Evolutionary conservation across 1,140 invertebrate genomes (phyloP).

Genomic region (Drosophila repleta): DNA sequence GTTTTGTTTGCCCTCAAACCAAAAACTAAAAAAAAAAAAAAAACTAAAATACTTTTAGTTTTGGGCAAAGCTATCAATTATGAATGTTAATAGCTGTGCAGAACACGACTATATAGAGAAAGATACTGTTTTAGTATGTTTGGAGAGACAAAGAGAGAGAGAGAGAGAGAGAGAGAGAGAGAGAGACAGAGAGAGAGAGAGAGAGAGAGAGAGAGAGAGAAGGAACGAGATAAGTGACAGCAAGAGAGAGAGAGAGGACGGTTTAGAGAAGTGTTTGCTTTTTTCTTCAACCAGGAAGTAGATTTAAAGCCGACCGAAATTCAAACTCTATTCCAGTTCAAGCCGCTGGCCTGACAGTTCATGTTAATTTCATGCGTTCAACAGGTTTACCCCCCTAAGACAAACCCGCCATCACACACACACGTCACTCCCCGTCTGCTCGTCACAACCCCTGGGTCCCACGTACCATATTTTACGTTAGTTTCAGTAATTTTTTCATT

Average conservation of each 20-base stretch:
- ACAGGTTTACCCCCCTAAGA: slow-evolving; percentile 55
- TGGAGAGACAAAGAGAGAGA: slow-evolving; percentile 9
- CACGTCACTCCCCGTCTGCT: neutral
- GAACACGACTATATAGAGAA: neutral
- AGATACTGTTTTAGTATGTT: too few relatives aligned
- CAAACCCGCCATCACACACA: neutral
- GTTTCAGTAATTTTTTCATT: slow-evolving; percentile 75
- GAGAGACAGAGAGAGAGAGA: neutral
- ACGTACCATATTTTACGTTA: slow-evolving; percentile 69
- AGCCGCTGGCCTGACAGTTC: slow-evolving; percentile 29
- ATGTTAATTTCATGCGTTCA: slow-evolving; percentile 78
- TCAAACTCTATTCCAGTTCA: slow-evolving; percentile 46
- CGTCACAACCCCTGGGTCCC: slow-evolving; percentile 11
- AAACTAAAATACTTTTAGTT: slow-evolving; percentile 3
- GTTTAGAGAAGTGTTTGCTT: slow-evolving; percentile 9
- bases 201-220: neutral
- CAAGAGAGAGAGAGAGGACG: neutral
- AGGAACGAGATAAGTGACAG: too few relatives aligned
- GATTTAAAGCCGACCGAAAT: slow-evolving; percentile 19
- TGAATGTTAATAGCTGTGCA: slow-evolving; percentile 55
- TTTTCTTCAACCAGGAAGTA: slow-evolving; percentile 50
- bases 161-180: neutral
- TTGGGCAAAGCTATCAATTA: slow-evolving; percentile 60
- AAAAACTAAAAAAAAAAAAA: slow-evolving; percentile 7
- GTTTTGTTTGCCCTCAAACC: slow-evolving; percentile 42